A percentile compares a stretch with the other conserved stretches of the same genome.
Conservation (phyloP, 2,888 invertebrate genomes). For the Aleiodes testaceus region DNA sequence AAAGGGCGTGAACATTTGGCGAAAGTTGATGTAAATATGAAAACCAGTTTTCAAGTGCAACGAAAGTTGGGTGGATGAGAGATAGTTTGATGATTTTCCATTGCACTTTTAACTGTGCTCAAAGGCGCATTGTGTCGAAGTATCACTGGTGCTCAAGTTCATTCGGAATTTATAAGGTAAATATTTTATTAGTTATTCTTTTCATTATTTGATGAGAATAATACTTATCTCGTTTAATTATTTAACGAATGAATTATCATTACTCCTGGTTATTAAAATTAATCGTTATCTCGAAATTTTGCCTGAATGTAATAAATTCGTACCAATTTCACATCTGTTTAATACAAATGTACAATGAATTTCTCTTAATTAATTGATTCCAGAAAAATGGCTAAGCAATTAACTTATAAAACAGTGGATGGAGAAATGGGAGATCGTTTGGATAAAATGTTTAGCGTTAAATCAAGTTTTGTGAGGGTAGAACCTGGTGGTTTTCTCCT, state of each 20-base stretch:
- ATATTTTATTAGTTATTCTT: background rate
- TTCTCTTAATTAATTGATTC: background rate
- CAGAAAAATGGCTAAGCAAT: background rate
- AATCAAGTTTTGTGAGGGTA: slow-evolving; percentile 82
- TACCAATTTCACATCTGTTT: background rate
- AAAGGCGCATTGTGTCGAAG: background rate
- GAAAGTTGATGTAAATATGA: slow-evolving; percentile 8
- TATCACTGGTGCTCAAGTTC: background rate
- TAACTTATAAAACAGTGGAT: slow-evolving; percentile 76
- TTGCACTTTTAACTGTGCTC: slow-evolving; percentile 1
- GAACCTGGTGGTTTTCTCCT: slow-evolving; percentile 82
- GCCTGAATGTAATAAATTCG: no score
- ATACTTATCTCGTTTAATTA: no score
- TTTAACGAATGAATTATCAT: no score
- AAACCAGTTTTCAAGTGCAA: slow-evolving; percentile 9
- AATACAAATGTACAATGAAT: background rate
- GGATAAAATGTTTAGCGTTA: slow-evolving; percentile 81
- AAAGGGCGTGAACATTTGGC: background rate
- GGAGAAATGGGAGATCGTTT: slow-evolving; percentile 77
- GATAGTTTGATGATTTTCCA: background rate
- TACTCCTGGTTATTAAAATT: no score
- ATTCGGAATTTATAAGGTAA: background rate
- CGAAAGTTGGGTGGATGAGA: background rate
- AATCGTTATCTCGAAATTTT: no score
- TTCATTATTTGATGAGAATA: background rate